Base-by-base conservation (phyloP, 2,888 invertebrate species). In the Unio pictorum region DNA sequence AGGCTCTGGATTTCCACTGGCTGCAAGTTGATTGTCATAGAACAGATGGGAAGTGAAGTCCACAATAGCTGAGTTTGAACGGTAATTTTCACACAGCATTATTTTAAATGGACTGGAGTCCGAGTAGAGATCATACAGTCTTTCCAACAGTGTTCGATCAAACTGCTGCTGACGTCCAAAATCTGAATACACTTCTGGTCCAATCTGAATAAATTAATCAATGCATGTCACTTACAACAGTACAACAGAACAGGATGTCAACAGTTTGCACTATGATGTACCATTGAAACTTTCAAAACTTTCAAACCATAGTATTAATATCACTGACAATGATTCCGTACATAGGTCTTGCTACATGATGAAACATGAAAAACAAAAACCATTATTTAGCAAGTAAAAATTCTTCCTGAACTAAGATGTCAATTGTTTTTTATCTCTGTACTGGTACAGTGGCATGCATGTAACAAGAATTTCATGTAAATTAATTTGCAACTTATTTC, bases 21-120 rank as follows among this genome's bases (percentile, higher is more conserved):
- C 93, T 65, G 94, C 92, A 66, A 95, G 90, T 83, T 94, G 93
- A 80, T 94, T 94, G 71, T 94, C 94, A 87, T 96, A 95, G 88
- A 96, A 95, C 5, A 95, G 91, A 81, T 94, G 94, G 0, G 95
- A 95, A 0, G 95, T 95, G 86, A 95, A 94, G 87, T 93, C 93
- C 28, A 95, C 94, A 72, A 95, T 95, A 55, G 94, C 94, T 81
- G 94, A 93, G 89, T 95, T 95, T 0, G 95, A 95, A 63, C 95
- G 92, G 88, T 95, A 95, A 87, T 95, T 96, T 88, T 95, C 95
- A 85, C 94, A 94, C 1, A 95, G 91, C 79, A 95, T 91, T 72
- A 95, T 94, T 90, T 94, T 94, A 88, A 95, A 95, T 0, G 94
- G 94, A 85, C 94, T 94, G 74, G 92, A 92, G 4, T 92, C 91